These are phyloP conservation scores for Caenorhabditis latens DNA, from an alignment of 1,140 invertebrate species.

Conservation along the genomic window DNA sequence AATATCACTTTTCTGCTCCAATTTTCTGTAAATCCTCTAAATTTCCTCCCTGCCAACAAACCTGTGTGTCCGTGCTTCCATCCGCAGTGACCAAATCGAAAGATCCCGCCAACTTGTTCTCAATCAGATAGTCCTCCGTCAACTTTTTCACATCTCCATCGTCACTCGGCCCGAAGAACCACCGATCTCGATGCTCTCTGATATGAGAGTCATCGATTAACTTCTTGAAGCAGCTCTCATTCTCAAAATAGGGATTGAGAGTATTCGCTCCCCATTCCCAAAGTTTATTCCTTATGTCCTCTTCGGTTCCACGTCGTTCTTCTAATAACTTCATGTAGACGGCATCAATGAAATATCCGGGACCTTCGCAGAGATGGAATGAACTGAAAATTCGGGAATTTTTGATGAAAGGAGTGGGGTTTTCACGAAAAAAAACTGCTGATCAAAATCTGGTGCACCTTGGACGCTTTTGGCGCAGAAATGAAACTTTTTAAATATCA, in stretches of 20 bases:
- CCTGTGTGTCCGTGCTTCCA: constrained; percentile 30
- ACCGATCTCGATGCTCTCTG: background rate
- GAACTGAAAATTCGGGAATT: background rate
- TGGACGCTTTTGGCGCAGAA: too few relatives aligned
- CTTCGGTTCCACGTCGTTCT: background rate
- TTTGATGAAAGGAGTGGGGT: too few relatives aligned
- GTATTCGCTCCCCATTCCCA: constrained; percentile 23
- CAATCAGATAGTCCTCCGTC: background rate
- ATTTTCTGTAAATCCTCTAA: too few relatives aligned
- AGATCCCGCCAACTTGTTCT: background rate
- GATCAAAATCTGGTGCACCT: too few relatives aligned
- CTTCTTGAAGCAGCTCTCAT: constrained; percentile 1
- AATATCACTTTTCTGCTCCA: too few relatives aligned
- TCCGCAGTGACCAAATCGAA: constrained; percentile 31
- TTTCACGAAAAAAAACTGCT: too few relatives aligned
- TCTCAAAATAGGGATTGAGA: constrained; percentile 32
- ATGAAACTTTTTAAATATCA: too few relatives aligned
- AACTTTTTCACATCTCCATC: constrained; percentile 11
- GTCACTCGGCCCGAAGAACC: constrained; percentile 3
- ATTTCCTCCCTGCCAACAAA: background rate
- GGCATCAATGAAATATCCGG: constrained; percentile 25
- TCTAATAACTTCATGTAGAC: background rate
- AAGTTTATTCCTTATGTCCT: too few relatives aligned
- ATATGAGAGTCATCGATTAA: constrained; percentile 16
- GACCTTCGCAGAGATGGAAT: constrained; percentile 23